Conservation (phyloP, 2,113 vertebrate species). For the Willisornis vidua region DNA sequence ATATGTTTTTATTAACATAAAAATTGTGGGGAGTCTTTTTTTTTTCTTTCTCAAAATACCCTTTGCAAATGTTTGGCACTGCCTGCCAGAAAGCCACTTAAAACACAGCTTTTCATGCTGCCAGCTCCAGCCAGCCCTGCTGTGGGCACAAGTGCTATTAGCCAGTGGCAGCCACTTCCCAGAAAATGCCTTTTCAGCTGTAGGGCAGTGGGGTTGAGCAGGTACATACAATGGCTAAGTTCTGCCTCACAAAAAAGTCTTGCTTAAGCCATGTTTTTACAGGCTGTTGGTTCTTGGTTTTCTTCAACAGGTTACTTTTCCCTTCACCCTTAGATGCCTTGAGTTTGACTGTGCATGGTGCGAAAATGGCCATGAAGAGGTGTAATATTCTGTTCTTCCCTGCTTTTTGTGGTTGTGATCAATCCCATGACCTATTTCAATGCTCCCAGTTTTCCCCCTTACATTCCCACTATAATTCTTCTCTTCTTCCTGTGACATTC, state of each 20-base stretch:
- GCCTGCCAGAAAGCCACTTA: conserved; percentile 21
- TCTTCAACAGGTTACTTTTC: background rate
- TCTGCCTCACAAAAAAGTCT: background rate
- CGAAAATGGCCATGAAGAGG: background rate
- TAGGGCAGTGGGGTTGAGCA: background rate
- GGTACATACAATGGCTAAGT: background rate
- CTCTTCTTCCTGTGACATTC: background rate
- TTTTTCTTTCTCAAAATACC: background rate
- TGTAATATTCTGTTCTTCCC: background rate
- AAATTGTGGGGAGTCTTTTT: background rate
- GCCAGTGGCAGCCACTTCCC: background rate
- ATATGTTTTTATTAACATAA: background rate
- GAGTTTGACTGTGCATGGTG: background rate
- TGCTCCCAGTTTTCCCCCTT: background rate
- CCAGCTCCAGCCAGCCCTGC: background rate
- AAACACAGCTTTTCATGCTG: background rate
- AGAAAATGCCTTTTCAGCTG: background rate
- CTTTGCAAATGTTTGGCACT: conserved; percentile 23
- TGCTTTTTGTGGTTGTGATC: background rate
- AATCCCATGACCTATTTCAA: background rate
- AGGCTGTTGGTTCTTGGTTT: background rate
- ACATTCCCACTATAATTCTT: background rate
- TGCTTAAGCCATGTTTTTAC: background rate
- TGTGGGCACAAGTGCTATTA: background rate
- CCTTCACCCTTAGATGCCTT: background rate